Percentiles rank a stretch among this genome's conserved stretches.
phyloP scores from a whole-genome alignment of 2,888 invertebrate species.

The Periphyllus acericola region DNA sequence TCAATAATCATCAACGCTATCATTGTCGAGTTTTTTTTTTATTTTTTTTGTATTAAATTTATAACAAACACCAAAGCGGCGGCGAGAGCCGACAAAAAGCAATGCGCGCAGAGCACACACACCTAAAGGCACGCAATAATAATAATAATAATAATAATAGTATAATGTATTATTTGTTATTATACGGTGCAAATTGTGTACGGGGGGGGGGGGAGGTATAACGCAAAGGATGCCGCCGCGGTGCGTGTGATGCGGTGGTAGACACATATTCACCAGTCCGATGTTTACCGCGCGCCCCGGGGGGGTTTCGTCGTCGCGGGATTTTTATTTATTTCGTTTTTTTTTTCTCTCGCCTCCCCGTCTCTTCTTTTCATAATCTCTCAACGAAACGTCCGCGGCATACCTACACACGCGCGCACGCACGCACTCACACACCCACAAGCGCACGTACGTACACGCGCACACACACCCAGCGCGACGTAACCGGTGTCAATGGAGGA shows the following conservation, averaged over 20 bases:
- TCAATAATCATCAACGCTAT: constrained; percentile 42
- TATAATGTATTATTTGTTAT: constrained; percentile 59
- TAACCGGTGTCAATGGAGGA: background rate
- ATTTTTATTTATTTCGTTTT: constrained; percentile 50
- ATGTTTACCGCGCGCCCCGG: constrained; percentile 52
- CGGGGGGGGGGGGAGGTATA: background rate
- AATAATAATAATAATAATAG: constrained; percentile 42
- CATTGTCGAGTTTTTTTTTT: constrained; percentile 35
- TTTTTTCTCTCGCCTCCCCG: background rate
- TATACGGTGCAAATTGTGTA: constrained; percentile 57
- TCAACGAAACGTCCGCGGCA: constrained; percentile 20
- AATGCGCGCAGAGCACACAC: background rate
- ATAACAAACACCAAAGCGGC: constrained; percentile 56
- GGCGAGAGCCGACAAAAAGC: constrained; percentile 48
- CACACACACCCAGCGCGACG: background rate
- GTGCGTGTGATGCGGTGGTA: background rate
- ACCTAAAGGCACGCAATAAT: constrained; percentile 42
- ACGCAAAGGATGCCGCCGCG: constrained; percentile 54
- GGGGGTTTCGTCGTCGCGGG: constrained; percentile 42
- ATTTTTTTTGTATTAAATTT: constrained; percentile 42
- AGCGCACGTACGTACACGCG: background rate
- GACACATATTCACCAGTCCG: constrained; percentile 30
- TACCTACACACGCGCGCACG: constrained; percentile 18
- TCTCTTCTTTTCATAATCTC: background rate
- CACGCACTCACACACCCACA: background rate